phyloP scores from a whole-genome alignment of 2,113 vertebrate species.

The Colinus virginianus region DNA sequence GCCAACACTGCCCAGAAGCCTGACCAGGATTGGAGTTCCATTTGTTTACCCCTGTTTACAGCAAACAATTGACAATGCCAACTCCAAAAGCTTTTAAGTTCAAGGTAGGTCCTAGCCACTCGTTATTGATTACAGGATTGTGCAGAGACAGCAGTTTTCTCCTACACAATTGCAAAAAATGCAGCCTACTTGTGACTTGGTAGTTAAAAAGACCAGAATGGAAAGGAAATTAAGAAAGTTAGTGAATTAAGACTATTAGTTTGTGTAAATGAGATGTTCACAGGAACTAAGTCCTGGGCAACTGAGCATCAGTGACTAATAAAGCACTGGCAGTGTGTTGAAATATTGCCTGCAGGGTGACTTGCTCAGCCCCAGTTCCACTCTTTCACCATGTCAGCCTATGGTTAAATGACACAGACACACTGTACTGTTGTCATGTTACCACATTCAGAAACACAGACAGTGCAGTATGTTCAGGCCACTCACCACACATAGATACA shows the following conservation, averaged over 20 bases:
- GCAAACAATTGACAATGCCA: neutral
- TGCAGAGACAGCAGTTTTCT: conserved; percentile 32
- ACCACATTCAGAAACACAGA: neutral
- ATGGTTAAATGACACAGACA: neutral
- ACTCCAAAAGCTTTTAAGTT: conserved; percentile 8
- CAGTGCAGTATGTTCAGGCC: neutral
- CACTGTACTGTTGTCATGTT: neutral
- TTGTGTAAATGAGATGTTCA: neutral
- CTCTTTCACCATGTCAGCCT: neutral
- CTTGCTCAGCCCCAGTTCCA: neutral
- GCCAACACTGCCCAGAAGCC: neutral
- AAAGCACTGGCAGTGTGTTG: neutral
- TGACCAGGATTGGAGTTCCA: neutral
- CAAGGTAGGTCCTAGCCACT: neutral
- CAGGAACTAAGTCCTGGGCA: neutral
- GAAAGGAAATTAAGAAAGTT: neutral
- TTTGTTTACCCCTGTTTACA: neutral
- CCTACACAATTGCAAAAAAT: neutral
- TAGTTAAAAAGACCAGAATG: neutral
- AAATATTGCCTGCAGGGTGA: neutral
- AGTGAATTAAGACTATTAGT: neutral
- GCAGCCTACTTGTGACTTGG: neutral
- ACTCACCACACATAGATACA: neutral
- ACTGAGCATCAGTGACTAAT: neutral
- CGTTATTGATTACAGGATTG: neutral